phyloP scores from a whole-genome alignment of 2,888 invertebrate species.

The Leptodirus hochenwartii region DNA sequence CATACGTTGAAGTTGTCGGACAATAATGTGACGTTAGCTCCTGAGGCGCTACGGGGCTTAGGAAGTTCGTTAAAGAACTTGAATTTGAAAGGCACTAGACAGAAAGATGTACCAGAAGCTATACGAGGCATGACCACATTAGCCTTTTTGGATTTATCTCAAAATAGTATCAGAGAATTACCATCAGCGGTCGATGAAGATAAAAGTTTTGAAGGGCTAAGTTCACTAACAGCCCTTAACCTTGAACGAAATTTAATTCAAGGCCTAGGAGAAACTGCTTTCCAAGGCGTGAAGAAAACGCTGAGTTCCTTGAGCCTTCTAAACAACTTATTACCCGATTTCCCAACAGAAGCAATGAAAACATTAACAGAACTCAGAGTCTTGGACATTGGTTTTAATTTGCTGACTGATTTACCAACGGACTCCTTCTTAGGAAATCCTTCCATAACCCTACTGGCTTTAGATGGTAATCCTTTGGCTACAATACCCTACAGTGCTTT shows the following conservation, averaged over 20 bases:
- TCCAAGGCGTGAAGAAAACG: slow-evolving; percentile 60
- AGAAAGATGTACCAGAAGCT: slow-evolving; percentile 61
- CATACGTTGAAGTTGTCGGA: slow-evolving; percentile 74
- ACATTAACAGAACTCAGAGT: slow-evolving; percentile 66
- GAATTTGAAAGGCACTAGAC: slow-evolving; percentile 73
- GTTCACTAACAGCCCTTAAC: slow-evolving; percentile 71
- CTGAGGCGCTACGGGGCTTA: slow-evolving; percentile 57
- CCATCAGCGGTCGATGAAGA: slow-evolving; percentile 44
- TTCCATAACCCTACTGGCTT: slow-evolving; percentile 66
- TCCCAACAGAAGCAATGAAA: slow-evolving; percentile 65
- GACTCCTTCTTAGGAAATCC: slow-evolving; percentile 69
- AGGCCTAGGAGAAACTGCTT: slow-evolving; percentile 54
- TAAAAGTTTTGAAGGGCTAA: slow-evolving; percentile 57
- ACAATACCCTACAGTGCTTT: slow-evolving; percentile 69
- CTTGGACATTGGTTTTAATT: slow-evolving; percentile 81
- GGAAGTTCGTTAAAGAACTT: slow-evolving; percentile 71
- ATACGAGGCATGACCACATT: slow-evolving; percentile 58
- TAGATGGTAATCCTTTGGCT: slow-evolving; percentile 79
- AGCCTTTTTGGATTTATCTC: slow-evolving; percentile 77
- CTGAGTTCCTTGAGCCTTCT: slow-evolving; percentile 75
- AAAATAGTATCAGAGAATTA: slow-evolving; percentile 69
- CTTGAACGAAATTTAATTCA: slow-evolving; percentile 77
- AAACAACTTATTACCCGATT: slow-evolving; percentile 75
- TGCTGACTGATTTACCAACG: slow-evolving; percentile 61
- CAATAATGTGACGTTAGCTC: slow-evolving; percentile 60